phyloP scores from a whole-genome alignment of 2,113 vertebrate genomes.

The Leiothrix lutea region DNA sequence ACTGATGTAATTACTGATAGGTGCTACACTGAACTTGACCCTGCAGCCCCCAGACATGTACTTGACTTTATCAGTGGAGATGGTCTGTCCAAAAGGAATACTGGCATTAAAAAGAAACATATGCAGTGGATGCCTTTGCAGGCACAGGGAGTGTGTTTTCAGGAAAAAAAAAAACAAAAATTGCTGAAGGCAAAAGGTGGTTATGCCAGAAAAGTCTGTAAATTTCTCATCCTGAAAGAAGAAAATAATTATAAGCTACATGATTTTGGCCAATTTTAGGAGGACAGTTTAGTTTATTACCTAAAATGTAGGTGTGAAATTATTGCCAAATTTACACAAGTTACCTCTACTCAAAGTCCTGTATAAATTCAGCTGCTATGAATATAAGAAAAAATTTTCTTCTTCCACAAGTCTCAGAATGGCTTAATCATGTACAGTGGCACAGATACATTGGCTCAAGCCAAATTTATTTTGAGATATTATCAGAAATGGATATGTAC shows the following conservation, averaged over 20 bases:
- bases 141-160: neutral
- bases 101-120: neutral
- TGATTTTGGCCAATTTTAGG: neutral
- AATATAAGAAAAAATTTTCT: neutral
- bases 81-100: neutral
- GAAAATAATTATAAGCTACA: neutral
- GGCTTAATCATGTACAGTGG: neutral
- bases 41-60: neutral
- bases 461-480: neutral
- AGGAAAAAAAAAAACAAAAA: neutral
- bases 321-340: neutral
- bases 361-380: neutral
- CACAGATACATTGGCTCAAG: neutral
- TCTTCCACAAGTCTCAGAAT: neutral
- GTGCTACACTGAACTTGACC: neutral
- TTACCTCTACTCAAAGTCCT: neutral
- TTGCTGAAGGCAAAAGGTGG: neutral
- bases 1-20: neutral
- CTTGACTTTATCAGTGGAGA: neutral
- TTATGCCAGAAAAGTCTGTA: neutral
- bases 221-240: neutral
- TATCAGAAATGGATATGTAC: neutral
- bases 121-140: neutral
- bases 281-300: neutral
- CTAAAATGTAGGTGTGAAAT: neutral